A percentile compares a stretch with the other conserved stretches of the same genome.
Evolutionary conservation across 2,113 vertebrate genomes (phyloP).

Genomic region (Condylura cristata): DNA sequence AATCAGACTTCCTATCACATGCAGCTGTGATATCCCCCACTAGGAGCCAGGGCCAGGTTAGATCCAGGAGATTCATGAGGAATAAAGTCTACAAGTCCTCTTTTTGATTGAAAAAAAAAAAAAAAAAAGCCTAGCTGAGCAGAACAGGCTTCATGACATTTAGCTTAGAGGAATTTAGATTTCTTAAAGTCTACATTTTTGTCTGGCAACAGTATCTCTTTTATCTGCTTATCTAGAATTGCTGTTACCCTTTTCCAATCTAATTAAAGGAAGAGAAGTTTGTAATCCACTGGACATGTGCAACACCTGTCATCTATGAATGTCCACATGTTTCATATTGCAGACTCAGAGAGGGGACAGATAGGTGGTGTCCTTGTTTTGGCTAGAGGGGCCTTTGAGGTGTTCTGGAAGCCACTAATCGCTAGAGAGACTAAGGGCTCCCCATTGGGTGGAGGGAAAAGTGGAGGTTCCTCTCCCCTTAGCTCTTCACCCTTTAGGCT

Average conservation of each 20-base stretch:
- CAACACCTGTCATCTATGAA: not conserved
- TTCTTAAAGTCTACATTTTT: not conserved
- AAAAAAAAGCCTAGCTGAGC: not conserved
- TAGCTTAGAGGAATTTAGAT: not conserved
- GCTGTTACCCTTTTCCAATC: no score
- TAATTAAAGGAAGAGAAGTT: slow-evolving; percentile 24
- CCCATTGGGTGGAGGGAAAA: not conserved
- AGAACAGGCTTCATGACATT: not conserved
- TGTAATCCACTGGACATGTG: not conserved
- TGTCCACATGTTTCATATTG: not conserved
- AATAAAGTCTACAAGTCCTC: not conserved
- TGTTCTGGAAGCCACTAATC: not conserved
- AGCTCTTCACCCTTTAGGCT: not conserved
- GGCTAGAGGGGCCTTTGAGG: not conserved
- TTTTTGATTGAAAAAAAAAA: no score
- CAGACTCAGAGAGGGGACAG: not conserved
- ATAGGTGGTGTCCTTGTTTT: not conserved
- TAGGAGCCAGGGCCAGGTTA: not conserved
- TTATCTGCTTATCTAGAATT: not conserved
- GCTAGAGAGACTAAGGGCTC: not conserved
- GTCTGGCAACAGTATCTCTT: not conserved
- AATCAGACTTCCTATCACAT: not conserved
- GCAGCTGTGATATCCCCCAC: not conserved
- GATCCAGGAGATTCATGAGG: not conserved
- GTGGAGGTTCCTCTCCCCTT: not conserved